Evolutionary conservation across 2,113 vertebrate species (phyloP).

Genomic region (Neodon shergylaensis): DNA sequence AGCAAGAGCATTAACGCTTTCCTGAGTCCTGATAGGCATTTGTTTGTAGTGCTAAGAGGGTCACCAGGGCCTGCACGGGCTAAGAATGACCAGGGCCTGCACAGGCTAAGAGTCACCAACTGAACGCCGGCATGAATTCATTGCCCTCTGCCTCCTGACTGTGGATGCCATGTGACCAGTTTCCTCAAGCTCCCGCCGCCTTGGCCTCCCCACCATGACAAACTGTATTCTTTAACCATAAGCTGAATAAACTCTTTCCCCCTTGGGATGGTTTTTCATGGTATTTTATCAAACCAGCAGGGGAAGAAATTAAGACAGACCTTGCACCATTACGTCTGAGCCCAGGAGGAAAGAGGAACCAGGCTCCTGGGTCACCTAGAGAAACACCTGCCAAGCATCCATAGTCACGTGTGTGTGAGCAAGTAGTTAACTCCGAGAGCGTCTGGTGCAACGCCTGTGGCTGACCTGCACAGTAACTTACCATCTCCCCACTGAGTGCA

Average conservation of each 20-base stretch:
- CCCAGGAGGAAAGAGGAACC: neutral
- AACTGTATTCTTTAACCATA: neutral
- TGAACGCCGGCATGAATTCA: neutral
- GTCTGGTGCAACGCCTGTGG: accelerated
- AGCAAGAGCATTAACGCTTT: too few relatives aligned
- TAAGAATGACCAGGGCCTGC: neutral
- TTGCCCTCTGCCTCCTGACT: neutral
- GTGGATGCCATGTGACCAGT: neutral
- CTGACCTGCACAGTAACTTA: neutral
- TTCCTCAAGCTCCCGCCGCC: neutral
- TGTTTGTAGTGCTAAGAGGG: neutral
- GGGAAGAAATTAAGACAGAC: neutral
- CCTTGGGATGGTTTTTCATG: neutral
- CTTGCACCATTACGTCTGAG: neutral
- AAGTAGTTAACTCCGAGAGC: neutral
- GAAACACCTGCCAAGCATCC: neutral
- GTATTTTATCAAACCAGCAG: neutral
- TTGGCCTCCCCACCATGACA: neutral
- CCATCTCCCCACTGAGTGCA: too few relatives aligned
- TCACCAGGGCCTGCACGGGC: too few relatives aligned
- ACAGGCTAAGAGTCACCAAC: neutral
- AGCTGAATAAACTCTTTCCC: neutral
- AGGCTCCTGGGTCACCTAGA: neutral
- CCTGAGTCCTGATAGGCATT: neutral
- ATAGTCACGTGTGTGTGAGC: accelerated